Base-by-base conservation (phyloP, 2,888 invertebrate species). In the Abrostola triplasia region DNA sequence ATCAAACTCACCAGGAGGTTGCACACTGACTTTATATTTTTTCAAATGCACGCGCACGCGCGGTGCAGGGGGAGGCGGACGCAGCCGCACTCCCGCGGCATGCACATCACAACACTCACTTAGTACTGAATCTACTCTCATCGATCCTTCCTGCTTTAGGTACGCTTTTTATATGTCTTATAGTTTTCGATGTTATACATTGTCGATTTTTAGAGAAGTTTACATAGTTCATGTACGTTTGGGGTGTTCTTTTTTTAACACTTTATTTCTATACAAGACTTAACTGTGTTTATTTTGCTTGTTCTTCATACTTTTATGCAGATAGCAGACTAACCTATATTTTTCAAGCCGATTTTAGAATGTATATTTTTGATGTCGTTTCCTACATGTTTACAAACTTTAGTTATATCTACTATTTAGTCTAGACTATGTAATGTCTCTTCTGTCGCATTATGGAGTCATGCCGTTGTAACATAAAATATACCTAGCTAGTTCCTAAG, bases 61-160 rank as follows among this genome's bases (percentile, higher is more conserved):
- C 1, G 4, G 4, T 24, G 4, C 24, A 24, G 24, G 24, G 24
- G 24, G 24, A 24, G 24, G 24, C 24, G 24, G 24, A 24, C 1
- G 24, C 24, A 24, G 24, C 24, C 24, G 4, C 24, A 2, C 24
- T 24, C 24, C 24, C 24, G 24, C 24, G 24, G 24, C 24, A 24
- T 24, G 24, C 24, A 24, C 24, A 24, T 24, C 24, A 24, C 4
- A 24, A 24, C 24, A 24, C 24, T 24, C 79, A 82, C 66, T 78
- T 80, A 82, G 62, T 78, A 85, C 76, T 76, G 71, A 77, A 77
- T 82, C 80, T 82, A 82, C 85, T 85, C 78, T 84, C 75, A 71
- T 67, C 64, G 67, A 60, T 79, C 79, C 84, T 86, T 83, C 81
- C 80, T 82, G 74, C 77, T 81, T 80, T 64, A n/a, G n/a, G n/a